Evolutionary conservation across 2,113 vertebrate genomes (phyloP).

Genomic region (Strix aluco): DNA sequence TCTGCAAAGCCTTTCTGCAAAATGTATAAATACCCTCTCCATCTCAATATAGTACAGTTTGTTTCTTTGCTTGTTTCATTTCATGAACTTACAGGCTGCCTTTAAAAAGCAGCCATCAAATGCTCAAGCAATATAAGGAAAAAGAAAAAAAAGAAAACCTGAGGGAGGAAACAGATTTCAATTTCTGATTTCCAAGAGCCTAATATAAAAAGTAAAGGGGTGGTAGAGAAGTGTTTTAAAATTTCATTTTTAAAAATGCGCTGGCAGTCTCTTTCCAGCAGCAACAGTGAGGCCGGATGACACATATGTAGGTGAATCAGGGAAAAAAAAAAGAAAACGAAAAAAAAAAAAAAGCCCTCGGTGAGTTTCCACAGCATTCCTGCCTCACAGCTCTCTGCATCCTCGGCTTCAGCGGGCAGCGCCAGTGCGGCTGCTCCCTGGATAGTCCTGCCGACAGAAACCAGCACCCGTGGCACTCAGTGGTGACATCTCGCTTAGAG

Average conservation of each 20-base stretch:
- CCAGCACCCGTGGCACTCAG: not conserved
- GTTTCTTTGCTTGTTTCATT: not conserved
- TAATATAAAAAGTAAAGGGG: not conserved
- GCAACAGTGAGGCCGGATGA: not conserved
- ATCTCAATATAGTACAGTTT: not conserved
- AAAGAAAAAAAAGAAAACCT: not conserved
- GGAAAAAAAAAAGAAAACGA: not conserved
- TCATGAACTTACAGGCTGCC: not conserved
- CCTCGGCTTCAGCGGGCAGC: fast-evolving
- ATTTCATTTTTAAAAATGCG: not conserved
- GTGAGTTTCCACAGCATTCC: not conserved
- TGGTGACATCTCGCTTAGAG: too few relatives aligned
- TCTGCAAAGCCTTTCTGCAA: not conserved
- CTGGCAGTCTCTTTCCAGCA: not conserved
- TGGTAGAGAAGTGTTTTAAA: not conserved
- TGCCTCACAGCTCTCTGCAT: fast-evolving
- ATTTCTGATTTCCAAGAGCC: not conserved
- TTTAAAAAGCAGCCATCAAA: not conserved
- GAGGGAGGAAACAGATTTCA: not conserved
- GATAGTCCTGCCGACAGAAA: not conserved
- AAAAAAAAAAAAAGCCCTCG: too few relatives aligned
- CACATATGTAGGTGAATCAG: not conserved
- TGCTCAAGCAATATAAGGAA: not conserved
- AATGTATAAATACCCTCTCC: not conserved
- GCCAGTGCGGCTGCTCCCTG: fast-evolving